Conservation (phyloP, 2,888 invertebrate species). For the Acanthopleura granulata region DNA sequence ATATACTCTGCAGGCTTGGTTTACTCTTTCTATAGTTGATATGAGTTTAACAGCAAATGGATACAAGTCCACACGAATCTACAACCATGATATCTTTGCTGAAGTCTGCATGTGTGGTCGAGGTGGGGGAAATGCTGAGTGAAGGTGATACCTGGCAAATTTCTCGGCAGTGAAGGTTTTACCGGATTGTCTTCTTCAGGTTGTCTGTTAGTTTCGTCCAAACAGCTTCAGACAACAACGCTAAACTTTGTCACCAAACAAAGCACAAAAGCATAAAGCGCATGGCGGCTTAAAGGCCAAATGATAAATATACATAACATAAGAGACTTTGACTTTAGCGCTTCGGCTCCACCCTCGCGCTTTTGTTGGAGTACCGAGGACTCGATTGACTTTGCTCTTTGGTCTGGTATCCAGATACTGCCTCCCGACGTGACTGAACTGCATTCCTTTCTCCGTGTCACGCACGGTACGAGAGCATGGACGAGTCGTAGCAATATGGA, state of each 20-base stretch:
- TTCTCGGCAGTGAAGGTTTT: no score
- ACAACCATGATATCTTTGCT: no score
- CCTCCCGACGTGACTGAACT: background rate
- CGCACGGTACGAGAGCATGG: background rate
- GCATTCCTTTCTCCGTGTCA: background rate
- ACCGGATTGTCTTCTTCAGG: no score
- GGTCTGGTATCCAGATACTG: background rate
- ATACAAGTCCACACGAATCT: no score
- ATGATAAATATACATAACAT: background rate
- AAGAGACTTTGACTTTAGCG: background rate
- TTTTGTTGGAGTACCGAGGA: background rate
- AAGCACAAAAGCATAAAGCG: background rate
- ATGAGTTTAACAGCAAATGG: no score
- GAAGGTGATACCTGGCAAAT: no score
- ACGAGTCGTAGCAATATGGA: no score
- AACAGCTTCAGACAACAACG: background rate
- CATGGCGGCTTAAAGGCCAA: background rate
- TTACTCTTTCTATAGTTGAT: no score
- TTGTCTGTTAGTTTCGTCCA: background rate
- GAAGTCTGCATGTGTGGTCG: no score
- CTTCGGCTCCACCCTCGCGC: background rate
- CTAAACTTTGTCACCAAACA: slow-evolving; percentile 6
- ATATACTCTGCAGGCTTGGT: no score
- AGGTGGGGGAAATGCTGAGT: no score
- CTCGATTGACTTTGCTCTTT: background rate